Percentiles rank a stretch among this genome's conserved stretches.
Evolutionary conservation across 2,888 invertebrate species (phyloP).

Genomic region (Lithophane ornitopus): DNA sequence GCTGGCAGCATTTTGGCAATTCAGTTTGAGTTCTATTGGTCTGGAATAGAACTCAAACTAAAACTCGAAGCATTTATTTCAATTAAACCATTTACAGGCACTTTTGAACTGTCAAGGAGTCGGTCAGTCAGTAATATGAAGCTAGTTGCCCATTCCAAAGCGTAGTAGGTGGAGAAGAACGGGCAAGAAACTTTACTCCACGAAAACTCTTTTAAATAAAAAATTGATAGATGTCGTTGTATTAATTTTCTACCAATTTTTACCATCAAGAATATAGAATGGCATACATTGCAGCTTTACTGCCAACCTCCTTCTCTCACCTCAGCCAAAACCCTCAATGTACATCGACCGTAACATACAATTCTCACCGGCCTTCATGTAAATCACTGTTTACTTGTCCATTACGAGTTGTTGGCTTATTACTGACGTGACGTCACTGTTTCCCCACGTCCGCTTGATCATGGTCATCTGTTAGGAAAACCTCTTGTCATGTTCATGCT

Average conservation of each 20-base stretch:
- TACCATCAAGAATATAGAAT: background rate
- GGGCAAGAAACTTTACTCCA: no score
- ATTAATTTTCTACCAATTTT: background rate
- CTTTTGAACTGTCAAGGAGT: no score
- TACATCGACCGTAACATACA: background rate
- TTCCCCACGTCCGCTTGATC: constrained; percentile 46
- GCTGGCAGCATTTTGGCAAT: background rate
- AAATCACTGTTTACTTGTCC: constrained; percentile 30
- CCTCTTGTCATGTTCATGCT: constrained; percentile 38
- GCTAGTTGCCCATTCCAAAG: no score
- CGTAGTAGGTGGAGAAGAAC: no score
- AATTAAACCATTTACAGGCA: no score
- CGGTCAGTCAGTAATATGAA: no score
- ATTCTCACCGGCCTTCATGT: constrained; percentile 39
- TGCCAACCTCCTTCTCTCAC: background rate
- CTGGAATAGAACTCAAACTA: no score
- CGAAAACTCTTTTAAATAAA: no score
- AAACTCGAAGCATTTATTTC: no score
- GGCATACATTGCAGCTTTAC: background rate
- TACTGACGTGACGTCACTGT: constrained; percentile 49
- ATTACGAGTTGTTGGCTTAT: constrained; percentile 34
- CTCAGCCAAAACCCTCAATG: background rate
- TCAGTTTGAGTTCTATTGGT: no score
- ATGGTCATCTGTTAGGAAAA: constrained; percentile 41
- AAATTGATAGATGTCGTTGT: no score